Percentiles rank a stretch among this genome's conserved stretches.
Conservation (phyloP, 2,113 vertebrate genomes). For the Lamprotornis superbus region DNA sequence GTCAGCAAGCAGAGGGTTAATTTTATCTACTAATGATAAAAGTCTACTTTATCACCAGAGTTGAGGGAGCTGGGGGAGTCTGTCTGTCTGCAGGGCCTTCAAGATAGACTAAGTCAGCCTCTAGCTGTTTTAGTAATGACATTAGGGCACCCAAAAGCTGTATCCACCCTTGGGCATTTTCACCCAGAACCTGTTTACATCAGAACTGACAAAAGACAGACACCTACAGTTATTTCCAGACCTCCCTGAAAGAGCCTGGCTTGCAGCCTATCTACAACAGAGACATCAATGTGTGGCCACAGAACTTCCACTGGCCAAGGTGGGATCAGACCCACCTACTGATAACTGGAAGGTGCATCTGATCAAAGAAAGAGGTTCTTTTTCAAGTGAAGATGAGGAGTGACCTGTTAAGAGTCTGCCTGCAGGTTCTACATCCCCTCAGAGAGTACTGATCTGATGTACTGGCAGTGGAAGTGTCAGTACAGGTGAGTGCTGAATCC, state of each 20-base stretch:
- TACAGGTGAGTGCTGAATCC: not conserved
- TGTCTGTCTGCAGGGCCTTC: not conserved
- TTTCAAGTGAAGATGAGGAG: not conserved
- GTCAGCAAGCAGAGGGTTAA: not conserved
- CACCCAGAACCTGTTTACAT: slow-evolving; percentile 3
- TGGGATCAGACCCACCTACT: not conserved
- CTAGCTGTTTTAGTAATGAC: not conserved
- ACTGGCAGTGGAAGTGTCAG: not conserved
- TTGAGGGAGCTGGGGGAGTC: not conserved
- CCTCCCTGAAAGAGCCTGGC: not conserved
- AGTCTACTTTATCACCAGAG: not conserved
- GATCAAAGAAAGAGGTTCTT: not conserved
- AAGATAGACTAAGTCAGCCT: not conserved
- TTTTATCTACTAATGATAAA: not conserved
- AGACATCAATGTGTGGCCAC: not conserved
- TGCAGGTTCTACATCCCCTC: not conserved
- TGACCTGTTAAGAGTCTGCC: not conserved
- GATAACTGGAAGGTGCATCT: not conserved
- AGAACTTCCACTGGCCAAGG: not conserved
- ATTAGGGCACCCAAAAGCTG: not conserved
- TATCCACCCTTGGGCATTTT: not conserved
- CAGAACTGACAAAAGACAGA: slow-evolving; percentile 18
- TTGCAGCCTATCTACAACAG: not conserved
- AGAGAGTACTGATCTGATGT: not conserved
- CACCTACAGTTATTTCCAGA: not conserved